Evolutionary conservation across 2,113 vertebrate genomes (phyloP).

Genomic region (Coreoperca whiteheadi): DNA sequence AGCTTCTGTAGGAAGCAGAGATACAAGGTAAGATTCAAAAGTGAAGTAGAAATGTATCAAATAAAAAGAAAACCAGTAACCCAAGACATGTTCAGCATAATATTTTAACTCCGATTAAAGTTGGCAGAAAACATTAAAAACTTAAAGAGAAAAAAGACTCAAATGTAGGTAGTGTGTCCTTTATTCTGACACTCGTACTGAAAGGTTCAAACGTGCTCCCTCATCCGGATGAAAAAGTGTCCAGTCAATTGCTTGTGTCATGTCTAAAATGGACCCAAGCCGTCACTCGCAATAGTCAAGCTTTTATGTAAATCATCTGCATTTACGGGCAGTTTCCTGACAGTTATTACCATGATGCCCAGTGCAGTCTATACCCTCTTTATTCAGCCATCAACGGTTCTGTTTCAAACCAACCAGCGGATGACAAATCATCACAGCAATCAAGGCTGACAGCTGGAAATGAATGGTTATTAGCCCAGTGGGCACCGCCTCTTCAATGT

Average conservation of each 20-base stretch:
- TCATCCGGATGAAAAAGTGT: conserved; percentile 5
- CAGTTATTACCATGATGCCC: conserved; percentile 29
- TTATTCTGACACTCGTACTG: neutral
- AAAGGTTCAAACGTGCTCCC: neutral
- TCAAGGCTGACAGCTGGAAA: conserved; percentile 70
- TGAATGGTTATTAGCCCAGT: conserved; percentile 62
- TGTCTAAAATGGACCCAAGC: conserved; percentile 17
- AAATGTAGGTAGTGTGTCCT: neutral
- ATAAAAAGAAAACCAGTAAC: neutral
- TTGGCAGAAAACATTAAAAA: neutral
- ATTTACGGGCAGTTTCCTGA: conserved; percentile 40
- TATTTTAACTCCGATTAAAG: neutral
- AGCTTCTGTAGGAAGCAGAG: conserved; percentile 93
- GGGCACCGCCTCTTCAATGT: conserved; percentile 50
- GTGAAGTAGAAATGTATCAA: rapidly evolving
- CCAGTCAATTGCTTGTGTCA: neutral
- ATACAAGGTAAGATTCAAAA: conserved; percentile 89
- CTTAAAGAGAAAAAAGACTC: rapidly evolving
- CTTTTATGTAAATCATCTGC: conserved; percentile 47
- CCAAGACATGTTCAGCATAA: neutral
- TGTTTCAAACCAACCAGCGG: conserved; percentile 45
- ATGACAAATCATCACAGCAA: conserved; percentile 61
- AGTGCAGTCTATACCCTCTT: conserved; percentile 31
- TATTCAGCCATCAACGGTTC: conserved; percentile 46
- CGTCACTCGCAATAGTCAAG: neutral